Base-by-base conservation (phyloP, 2,113 vertebrate species). In the Rallus limicola region DNA sequence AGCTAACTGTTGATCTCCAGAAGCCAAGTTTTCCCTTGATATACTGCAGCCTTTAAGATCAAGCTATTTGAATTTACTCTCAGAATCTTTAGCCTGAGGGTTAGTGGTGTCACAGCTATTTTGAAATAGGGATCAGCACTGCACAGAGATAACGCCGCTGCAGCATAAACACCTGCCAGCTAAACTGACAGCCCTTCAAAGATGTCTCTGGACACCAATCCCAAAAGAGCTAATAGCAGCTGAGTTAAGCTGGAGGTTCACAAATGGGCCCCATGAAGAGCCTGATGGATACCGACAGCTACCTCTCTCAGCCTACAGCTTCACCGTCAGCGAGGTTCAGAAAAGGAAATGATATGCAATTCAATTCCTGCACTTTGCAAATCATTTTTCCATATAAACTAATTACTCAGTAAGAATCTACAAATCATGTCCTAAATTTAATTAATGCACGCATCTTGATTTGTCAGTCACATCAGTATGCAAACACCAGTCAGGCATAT, bases 81-180 rank as follows among this genome's bases (percentile, higher is more conserved):
- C 69, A 74, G 65, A 72, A 90, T 31, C 46, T 65, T 86, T 67
- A 93, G 82, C 88, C 89, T 67, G 24, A 70, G 84, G 36, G 79
- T 95, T 70, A 59, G 58, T 62, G 44, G 70, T 93, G 89, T 68
- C 94, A 86, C 65, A 88, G 75, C 55, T 88, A 10, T n/a, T 96
- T 48, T n/a, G 86, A 80, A 94, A 65, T 2, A 26, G 58, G 53
- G 40, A 89, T 86, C 58, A 76, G 71, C 63, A 33, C 46, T 86
- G 75, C 59, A 46, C 68, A 90, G 82, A 72, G 72, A 59, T 64
- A 92, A 88, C 8, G 6, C 7, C 79, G 42, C 23, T 60, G 88
- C 86, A 93, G 89, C 67, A 86, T 25, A 31, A 95, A 96, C 76
- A 84, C 72, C 91, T 95, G 82, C 65, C 94, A 96, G 81, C 44